Base-by-base conservation (phyloP, 1,140 invertebrate species). In the Drosophila kurseongensis region DNA sequence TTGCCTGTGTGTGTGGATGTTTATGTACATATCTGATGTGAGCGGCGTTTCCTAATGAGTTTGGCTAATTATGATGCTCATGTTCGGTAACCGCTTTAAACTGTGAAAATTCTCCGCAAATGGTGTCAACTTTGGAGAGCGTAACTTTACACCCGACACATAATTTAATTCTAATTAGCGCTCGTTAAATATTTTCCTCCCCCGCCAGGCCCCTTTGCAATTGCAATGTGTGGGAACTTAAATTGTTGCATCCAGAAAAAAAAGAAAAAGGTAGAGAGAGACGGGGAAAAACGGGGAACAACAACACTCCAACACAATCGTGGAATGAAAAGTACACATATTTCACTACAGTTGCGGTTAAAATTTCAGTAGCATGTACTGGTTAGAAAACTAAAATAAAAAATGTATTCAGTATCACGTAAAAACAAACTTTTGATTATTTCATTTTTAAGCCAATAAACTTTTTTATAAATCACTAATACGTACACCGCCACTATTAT, bases 191-290 rank as follows among this genome's bases (percentile, higher is more conserved):
- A 40, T 41, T 47, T 38, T 27, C 35, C 18, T 16, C 65, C 40
- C n/a, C 47, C 38, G 2, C 41, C 23, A 29, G 40, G 36, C 38
- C 42, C n/a, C 23, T 16, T 36, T 18, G 38, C 1, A 63, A 68
- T 63, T 84, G 62, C 54, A 62, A 45, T 80, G 81, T 85, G 82
- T 86, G 82, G 82, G 81, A 85, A 52, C 51, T 67, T 86, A 78
- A 85, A 78, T 86, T 86, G 78, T 81, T 84, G 81, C 82, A 82
- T 78, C 50, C 44, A 63, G 42, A 35, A 32, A 29, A 42, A 10
- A 48, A 36, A 14, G 16, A 38, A 27, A 59, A 4, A 57, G 9
- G 32, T 2, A 14, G 18, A 47, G 41, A 18, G 18, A 54, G 13
- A 18, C 32, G 32, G 36, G 13, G 44, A 69, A 78, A 85, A 78